A percentile compares a stretch with the other conserved stretches of the same genome.
phyloP scores from a whole-genome alignment of 1,140 invertebrate species.

The Solen grandis region DNA sequence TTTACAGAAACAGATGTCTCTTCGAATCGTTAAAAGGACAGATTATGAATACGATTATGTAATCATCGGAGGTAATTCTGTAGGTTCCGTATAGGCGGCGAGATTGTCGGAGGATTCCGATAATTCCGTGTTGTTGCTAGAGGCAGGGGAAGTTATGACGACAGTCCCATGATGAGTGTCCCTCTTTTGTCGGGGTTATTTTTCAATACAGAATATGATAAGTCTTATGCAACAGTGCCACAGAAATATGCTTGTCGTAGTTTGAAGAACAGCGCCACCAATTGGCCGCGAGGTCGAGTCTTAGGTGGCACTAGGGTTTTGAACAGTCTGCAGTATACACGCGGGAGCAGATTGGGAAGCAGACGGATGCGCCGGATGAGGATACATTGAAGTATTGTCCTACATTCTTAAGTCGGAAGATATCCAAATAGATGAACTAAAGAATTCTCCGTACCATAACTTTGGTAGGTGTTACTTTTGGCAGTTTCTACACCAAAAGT shows the following conservation, averaged over 20 bases:
- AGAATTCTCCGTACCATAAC: slow-evolving; percentile 62
- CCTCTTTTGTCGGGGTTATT: slow-evolving; percentile 52
- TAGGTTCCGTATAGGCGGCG: slow-evolving; percentile 95
- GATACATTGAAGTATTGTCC: too few relatives aligned
- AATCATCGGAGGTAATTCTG: slow-evolving; percentile 90
- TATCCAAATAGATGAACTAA: slow-evolving; percentile 59
- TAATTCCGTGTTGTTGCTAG: slow-evolving; percentile 90
- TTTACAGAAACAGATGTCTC: too few relatives aligned
- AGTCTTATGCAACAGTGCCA: slow-evolving; percentile 95
- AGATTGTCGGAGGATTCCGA: slow-evolving; percentile 89
- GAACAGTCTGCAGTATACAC: slow-evolving; percentile 86
- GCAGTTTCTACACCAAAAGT: slow-evolving; percentile 58
- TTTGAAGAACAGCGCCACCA: neutral
- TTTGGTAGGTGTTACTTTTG: slow-evolving; percentile 64
- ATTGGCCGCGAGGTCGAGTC: slow-evolving; percentile 87
- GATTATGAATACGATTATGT: slow-evolving; percentile 24
- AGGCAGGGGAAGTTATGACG: slow-evolving; percentile 96
- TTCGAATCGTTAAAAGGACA: too few relatives aligned
- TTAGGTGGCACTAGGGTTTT: slow-evolving; percentile 29
- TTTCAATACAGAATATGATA: slow-evolving; percentile 84
- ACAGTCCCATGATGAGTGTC: slow-evolving; percentile 86
- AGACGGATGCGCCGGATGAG: too few relatives aligned
- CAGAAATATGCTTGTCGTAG: slow-evolving; percentile 88
- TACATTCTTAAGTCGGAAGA: slow-evolving; percentile 93
- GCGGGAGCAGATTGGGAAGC: too few relatives aligned